These are phyloP conservation scores for Dipodomys stephensi DNA, from an alignment of 2,113 vertebrate genomes.

Conservation along the genomic window DNA sequence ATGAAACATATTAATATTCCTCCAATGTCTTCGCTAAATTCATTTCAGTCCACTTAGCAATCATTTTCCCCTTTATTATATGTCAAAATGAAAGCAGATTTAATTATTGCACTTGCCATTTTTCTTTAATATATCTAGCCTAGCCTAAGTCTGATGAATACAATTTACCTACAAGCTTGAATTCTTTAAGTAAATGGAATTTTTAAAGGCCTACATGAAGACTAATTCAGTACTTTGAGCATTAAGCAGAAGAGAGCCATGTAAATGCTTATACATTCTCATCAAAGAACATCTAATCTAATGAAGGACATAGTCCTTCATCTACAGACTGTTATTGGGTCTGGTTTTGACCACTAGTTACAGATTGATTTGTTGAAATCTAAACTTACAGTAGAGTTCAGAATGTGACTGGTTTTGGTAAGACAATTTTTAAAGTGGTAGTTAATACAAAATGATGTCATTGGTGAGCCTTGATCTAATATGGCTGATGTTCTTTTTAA, in stretches of 20 bases:
- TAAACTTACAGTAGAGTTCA: neutral
- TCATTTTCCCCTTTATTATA: neutral
- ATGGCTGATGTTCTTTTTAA: neutral
- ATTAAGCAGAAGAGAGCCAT: neutral
- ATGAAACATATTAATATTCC: neutral
- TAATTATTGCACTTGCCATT: neutral
- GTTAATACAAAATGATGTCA: neutral
- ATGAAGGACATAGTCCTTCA: neutral
- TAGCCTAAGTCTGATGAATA: neutral
- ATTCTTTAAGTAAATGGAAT: neutral
- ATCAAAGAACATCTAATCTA: neutral
- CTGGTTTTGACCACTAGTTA: too few relatives aligned
- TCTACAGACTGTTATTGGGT: fast-evolving
- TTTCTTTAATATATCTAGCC: neutral
- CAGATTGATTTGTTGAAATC: neutral
- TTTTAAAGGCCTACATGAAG: neutral
- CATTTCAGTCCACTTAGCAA: neutral
- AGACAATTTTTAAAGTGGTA: neutral
- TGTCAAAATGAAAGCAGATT: neutral
- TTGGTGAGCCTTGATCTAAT: neutral
- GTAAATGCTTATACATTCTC: neutral
- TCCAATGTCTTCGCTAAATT: neutral
- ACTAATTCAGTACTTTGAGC: neutral
- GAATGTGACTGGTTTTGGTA: neutral
- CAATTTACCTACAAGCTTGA: neutral